phyloP scores from a whole-genome alignment of 1,140 invertebrate genomes.

The Ostrea denselamellosa region DNA sequence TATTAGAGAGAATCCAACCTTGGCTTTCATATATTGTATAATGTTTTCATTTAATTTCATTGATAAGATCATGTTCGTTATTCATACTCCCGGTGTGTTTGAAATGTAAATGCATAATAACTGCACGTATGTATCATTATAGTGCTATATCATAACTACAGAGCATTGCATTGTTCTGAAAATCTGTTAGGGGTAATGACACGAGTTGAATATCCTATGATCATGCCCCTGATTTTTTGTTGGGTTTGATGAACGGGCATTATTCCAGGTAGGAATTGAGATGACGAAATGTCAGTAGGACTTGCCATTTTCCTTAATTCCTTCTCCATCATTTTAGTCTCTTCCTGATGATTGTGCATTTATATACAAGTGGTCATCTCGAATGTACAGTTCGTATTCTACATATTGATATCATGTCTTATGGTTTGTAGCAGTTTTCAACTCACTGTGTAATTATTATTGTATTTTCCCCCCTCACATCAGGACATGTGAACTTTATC shows the following conservation, averaged over 20 bases:
- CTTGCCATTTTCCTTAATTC: background rate
- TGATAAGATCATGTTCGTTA: background rate
- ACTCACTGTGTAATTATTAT: background rate
- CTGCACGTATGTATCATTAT: background rate
- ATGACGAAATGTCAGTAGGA: background rate
- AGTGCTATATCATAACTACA: background rate
- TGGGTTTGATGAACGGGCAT: slow-evolving; percentile 4
- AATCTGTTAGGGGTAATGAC: slow-evolving; percentile 7
- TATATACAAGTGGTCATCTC: background rate
- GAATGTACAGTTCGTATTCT: background rate
- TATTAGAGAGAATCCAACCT: no score
- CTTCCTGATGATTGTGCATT: background rate
- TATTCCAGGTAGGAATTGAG: background rate
- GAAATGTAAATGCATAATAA: background rate
- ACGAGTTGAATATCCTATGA: background rate
- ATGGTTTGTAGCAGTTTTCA: background rate
- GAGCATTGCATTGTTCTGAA: background rate
- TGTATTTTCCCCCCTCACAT: no score
- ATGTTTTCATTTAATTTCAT: no score
- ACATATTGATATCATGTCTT: background rate
- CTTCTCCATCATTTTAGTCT: no score
- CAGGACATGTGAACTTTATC: no score
- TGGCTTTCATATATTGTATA: no score
- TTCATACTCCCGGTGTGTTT: slow-evolving; percentile 14
- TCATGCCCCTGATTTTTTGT: background rate